These are phyloP conservation scores for Brachymystax lenok DNA, from an alignment of 2,797 vertebrate species.

Conservation along the genomic window DNA sequence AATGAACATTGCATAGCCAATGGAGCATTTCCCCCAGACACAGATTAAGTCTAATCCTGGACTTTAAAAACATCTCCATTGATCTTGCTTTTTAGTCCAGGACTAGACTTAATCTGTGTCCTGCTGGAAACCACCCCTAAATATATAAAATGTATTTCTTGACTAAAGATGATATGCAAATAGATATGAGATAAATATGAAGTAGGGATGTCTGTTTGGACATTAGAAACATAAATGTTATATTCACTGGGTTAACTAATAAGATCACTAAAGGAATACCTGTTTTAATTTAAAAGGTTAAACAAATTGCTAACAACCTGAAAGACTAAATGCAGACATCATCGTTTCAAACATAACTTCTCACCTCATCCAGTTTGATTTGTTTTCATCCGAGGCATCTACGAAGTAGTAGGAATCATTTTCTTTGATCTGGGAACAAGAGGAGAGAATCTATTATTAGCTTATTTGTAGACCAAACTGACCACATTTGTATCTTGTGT, in stretches of 20 bases:
- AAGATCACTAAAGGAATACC: not conserved
- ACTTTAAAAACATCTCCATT: no score
- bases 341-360: not conserved
- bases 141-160: no score
- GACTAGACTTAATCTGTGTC: no score
- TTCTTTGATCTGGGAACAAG: slow-evolving; percentile 63
- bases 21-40: not conserved
- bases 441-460: not conserved
- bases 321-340: not conserved
- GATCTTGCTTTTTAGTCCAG: no score
- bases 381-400: slow-evolving; percentile 70
- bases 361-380: slow-evolving; percentile 72
- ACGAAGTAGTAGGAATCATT: slow-evolving; percentile 71
- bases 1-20: not conserved
- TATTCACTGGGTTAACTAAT: no score
- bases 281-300: not conserved
- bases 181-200: no score
- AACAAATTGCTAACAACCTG: not conserved
- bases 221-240: no score
- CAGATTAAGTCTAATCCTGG: not conserved
- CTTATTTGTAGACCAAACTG: not conserved
- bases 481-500: not conserved
- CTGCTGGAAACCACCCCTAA: no score
- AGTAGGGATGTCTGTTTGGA: no score
- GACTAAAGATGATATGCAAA: no score